A percentile compares a stretch with the other conserved stretches of the same genome.
Evolutionary conservation across 2,888 invertebrate species (phyloP).

Genomic region (Scaeva pyrastri): DNA sequence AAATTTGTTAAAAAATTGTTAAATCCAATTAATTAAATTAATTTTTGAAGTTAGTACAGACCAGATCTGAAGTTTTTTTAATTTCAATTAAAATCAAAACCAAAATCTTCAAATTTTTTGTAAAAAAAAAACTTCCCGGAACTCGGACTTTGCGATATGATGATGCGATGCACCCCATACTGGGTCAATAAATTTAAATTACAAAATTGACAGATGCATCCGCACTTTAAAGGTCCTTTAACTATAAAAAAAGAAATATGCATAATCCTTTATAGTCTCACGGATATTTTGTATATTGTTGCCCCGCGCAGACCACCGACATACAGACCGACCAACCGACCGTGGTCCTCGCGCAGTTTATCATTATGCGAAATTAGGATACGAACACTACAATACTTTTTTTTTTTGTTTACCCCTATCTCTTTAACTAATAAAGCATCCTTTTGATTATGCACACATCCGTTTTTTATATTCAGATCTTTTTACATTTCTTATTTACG

Average conservation of each 20-base stretch:
- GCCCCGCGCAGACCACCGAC: no score
- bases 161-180: background rate
- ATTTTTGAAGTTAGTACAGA: no score
- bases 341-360: conserved; percentile 25
- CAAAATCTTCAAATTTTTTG: no score
- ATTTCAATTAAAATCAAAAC: no score
- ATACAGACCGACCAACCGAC: no score
- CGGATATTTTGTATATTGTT: conserved; percentile 45
- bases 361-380: conserved; percentile 68
- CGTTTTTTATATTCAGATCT: conserved; percentile 75
- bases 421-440: conserved; percentile 68
- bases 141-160: background rate
- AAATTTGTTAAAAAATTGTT: no score
- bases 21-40: no score
- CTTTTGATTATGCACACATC: conserved; percentile 74
- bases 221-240: conserved; percentile 20
- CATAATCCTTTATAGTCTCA: conserved; percentile 52
- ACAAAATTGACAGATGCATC: conserved; percentile 62
- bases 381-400: conserved; percentile 31
- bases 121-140: no score
- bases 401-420: conserved; percentile 68
- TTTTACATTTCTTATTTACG: conserved; percentile 70
- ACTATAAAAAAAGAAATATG: conserved; percentile 20
- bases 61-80: no score
- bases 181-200: conserved; percentile 8